Percentiles rank a stretch among this genome's conserved stretches.
Evolutionary conservation across 2,888 invertebrate species (phyloP).

Genomic region (Nymphalis polychloros): DNA sequence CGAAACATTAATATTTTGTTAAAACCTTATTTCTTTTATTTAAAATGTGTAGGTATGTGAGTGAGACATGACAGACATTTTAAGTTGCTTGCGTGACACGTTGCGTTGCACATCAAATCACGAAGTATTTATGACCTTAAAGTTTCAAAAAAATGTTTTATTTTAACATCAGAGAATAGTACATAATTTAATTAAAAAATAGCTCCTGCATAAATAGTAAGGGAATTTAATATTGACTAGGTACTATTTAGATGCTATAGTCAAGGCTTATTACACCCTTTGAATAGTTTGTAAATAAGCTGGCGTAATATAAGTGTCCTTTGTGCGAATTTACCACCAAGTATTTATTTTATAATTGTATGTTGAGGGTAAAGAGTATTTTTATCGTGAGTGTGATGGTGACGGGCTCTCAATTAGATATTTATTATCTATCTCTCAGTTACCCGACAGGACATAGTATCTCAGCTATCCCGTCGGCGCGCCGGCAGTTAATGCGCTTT

Average conservation of each 20-base stretch:
- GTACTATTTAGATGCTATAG: no score
- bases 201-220: no score
- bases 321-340: no score
- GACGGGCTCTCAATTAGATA: no score
- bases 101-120: not conserved
- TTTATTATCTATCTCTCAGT: not conserved
- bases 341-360: no score
- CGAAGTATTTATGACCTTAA: not conserved
- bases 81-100: not conserved
- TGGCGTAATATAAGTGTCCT: no score
- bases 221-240: no score
- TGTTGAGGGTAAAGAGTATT: no score
- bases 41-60: not conserved
- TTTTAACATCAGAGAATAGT: not conserved
- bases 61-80: not conserved
- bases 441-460: slow-evolving; percentile 5
- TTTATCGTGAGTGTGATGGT: no score
- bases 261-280: no score
- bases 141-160: not conserved
- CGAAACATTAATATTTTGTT: not conserved
- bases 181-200: no score
- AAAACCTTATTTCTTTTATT: not conserved
- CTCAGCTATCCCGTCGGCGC: not conserved
- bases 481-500: slow-evolving; percentile 56
- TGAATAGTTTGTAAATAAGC: no score